These are phyloP conservation scores for Cololabis saira DNA, from an alignment of 2,113 vertebrate species.

Conservation along the genomic window DNA sequence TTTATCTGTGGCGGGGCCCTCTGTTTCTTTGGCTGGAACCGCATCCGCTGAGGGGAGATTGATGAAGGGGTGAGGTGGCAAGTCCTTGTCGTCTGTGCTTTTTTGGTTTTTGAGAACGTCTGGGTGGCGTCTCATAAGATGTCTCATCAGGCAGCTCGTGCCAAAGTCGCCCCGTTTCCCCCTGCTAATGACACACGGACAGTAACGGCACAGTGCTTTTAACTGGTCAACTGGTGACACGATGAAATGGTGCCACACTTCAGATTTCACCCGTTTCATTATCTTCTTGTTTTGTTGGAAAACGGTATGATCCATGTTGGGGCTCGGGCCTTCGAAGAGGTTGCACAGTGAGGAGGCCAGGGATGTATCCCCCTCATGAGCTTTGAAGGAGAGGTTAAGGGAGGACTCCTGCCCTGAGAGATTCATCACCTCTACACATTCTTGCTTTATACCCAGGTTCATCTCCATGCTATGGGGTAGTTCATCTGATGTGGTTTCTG, in stretches of 20 bases:
- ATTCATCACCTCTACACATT: conserved; percentile 79
- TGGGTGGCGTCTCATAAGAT: conserved; percentile 90
- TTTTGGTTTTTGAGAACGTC: conserved; percentile 90
- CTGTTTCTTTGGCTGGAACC: conserved; percentile 81
- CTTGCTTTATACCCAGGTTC: conserved; percentile 79
- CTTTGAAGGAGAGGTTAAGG: conserved; percentile 81
- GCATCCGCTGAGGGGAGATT: conserved; percentile 82
- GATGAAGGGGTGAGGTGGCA: conserved; percentile 79
- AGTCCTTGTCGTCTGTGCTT: conserved; percentile 77
- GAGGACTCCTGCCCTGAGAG: conserved; percentile 79
- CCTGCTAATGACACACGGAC: conserved; percentile 91
- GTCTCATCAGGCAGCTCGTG: conserved; percentile 95
- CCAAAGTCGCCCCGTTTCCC: conserved; percentile 94
- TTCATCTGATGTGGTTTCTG: conserved; percentile 84
- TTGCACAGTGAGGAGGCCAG: conserved; percentile 84
- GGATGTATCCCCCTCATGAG: conserved; percentile 78
- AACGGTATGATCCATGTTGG: conserved; percentile 79
- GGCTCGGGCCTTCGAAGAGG: conserved; percentile 71
- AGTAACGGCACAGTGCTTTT: conserved; percentile 94
- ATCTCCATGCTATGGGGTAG: conserved; percentile 69
- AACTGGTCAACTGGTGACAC: conserved; percentile 90
- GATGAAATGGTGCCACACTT: conserved; percentile 96
- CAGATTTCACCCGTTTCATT: conserved; percentile 93
- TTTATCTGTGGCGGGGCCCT: conserved; percentile 76
- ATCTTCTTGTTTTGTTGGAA: conserved; percentile 95